Base-by-base conservation (phyloP, 2,888 invertebrate genomes). In the Brenthis hecate region DNA sequence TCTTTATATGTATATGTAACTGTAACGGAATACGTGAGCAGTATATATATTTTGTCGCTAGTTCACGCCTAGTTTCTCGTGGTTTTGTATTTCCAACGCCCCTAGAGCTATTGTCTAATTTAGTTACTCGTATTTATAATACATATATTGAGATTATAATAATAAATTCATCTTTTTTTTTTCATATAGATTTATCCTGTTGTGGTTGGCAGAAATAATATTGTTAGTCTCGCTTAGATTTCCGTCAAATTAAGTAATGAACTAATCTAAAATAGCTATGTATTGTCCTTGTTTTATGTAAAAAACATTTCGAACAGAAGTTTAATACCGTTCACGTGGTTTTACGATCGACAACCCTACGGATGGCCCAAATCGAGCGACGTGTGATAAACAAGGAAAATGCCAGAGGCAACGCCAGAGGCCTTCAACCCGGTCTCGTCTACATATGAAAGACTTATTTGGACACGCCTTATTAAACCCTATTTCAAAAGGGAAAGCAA, bases 321-420 rank as follows among this genome's bases (percentile, higher is more conserved):
- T 28, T 61, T 13, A 48, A 23, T 14, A 14, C 13, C 47, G 63
- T 47, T 56, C 23, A 51, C 13, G 28, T 19, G 16, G 50, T 50
- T 61, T 66, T 60, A 47, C 58, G 32, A 36, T 61, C 36, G 66
- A n/a, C 61, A 67, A 57, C 67, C 72, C 72, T 70, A 23, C 50
- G 56, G 66, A 32, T 53, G 64, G 65, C 67, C 43, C 36, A 58
- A 57, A 63, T 65, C 19, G 66, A 62, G 63, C 55, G 76, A 77
- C 78, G 79, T 80, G 80, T 77, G 77, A 81, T 83, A 82, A 85
- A 85, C 85, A 85, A 43, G 84, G 85, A 85, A 86, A 85, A 85
- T 75, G 78, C 76, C 77, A 68, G 75, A 75, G 76, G 77, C 78
- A 77, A 76, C 71, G 72, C 69, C 71, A 58, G 62, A 62, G 68